phyloP scores from a whole-genome alignment of 2,888 invertebrate genomes.

The Ectobius pallidus region DNA sequence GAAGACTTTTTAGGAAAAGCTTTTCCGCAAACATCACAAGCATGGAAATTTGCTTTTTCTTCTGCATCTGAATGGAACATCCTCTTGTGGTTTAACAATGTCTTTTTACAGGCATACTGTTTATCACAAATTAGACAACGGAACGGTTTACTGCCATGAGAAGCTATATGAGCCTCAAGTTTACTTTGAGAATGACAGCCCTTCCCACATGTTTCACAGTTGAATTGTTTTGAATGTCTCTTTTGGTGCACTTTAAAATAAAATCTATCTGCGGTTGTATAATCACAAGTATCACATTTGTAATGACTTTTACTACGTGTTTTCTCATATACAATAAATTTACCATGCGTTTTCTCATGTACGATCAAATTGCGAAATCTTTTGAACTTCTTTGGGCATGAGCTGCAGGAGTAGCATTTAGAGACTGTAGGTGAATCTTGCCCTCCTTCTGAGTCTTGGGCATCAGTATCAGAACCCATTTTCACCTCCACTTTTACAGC shows the following conservation, averaged over 20 bases:
- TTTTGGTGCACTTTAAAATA: conserved; percentile 53
- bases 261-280: conserved; percentile 29
- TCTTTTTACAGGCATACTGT: conserved; percentile 49
- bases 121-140: conserved; percentile 50
- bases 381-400: not conserved
- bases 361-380: conserved; percentile 17
- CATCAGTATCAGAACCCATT: no score
- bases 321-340: not conserved
- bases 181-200: conserved; percentile 46
- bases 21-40: conserved; percentile 45
- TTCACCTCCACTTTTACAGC: not conserved
- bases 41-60: not conserved
- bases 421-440: no score
- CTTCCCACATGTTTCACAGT: conserved; percentile 47
- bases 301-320: not conserved
- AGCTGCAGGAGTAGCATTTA: not conserved
- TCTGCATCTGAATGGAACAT: conserved; percentile 16
- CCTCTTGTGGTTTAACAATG: conserved; percentile 34
- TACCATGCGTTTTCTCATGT: conserved; percentile 13
- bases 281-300: conserved; percentile 33
- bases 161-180: conserved; percentile 45
- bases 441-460: no score
- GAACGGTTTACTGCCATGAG: conserved; percentile 44
- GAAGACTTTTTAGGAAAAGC: conserved; percentile 49
- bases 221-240: conserved; percentile 56